A percentile compares a stretch with the other conserved stretches of the same genome.
Conservation (phyloP, 2,113 vertebrate genomes). For the Salvelinus alpinus region DNA sequence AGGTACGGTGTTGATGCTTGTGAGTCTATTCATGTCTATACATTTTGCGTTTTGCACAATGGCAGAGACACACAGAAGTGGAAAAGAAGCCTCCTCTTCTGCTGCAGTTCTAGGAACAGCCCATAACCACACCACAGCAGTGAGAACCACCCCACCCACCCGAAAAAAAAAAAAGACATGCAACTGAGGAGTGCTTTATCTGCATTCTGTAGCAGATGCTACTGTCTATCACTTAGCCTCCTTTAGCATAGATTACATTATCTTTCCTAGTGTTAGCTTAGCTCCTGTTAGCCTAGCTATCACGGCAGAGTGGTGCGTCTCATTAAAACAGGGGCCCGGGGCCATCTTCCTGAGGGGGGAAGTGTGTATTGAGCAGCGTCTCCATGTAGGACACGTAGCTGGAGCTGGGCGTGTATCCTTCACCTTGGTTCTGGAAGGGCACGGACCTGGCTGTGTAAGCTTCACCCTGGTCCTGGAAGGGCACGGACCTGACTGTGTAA, state of each 20-base stretch:
- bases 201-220: constrained; percentile 34
- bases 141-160: constrained; percentile 36
- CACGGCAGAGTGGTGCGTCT: not conserved
- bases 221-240: constrained; percentile 45
- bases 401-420: constrained; percentile 62
- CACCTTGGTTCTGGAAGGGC: not conserved
- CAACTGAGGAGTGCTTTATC: constrained; percentile 56
- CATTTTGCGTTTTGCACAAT: constrained; percentile 6
- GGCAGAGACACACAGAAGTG: constrained; percentile 40
- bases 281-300: not conserved
- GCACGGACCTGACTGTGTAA: not conserved
- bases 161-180: constrained; percentile 28
- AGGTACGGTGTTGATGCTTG: constrained; percentile 62
- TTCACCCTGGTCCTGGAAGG: constrained; percentile 10
- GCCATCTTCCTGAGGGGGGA: constrained; percentile 73
- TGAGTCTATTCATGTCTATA: constrained; percentile 26
- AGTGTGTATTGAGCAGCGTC: constrained; percentile 81
- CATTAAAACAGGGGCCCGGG: constrained; percentile 65
- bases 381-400: constrained; percentile 86
- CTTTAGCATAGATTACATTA: not conserved
- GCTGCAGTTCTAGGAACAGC: constrained; percentile 28
- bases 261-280: not conserved
- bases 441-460: constrained; percentile 16
- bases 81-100: constrained; percentile 20
- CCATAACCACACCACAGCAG: constrained; percentile 51